These are phyloP conservation scores for Choloepus didactylus DNA, from an alignment of 2,797 vertebrate genomes.

Conservation along the genomic window DNA sequence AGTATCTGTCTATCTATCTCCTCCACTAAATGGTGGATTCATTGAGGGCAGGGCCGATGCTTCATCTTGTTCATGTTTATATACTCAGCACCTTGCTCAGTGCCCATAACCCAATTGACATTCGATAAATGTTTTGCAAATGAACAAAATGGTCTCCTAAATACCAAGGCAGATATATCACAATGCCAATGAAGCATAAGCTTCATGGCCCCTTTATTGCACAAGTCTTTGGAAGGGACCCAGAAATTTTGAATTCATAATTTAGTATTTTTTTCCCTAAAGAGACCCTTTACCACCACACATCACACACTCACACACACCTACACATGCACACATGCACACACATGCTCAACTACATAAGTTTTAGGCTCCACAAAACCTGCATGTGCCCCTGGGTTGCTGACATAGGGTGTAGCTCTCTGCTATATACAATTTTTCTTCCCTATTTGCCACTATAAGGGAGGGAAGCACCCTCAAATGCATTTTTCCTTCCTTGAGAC, in stretches of 20 bases:
- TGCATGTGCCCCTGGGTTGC: background rate
- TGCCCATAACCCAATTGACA: background rate
- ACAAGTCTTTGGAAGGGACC: background rate
- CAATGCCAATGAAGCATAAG: background rate
- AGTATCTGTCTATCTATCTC: background rate
- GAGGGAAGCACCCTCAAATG: background rate
- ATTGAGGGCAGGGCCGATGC: background rate
- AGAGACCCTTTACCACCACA: background rate
- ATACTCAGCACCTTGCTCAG: background rate
- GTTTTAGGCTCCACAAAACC: background rate
- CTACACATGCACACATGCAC: background rate
- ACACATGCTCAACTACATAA: too few relatives aligned
- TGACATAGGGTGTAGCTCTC: background rate
- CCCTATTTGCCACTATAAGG: background rate
- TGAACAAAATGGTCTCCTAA: background rate
- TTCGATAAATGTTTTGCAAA: background rate
- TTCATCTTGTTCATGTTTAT: background rate
- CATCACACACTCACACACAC: background rate
- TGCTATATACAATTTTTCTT: background rate
- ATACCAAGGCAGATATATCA: background rate
- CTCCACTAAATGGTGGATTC: background rate
- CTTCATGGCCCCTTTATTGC: background rate
- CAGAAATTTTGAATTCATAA: background rate
- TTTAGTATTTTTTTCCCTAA: background rate
- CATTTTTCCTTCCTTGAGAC: constrained; percentile 6